A percentile compares a stretch with the other conserved stretches of the same genome.
phyloP scores from a whole-genome alignment of 2,113 vertebrate genomes.

The Pelvicachromis taeniatus region DNA sequence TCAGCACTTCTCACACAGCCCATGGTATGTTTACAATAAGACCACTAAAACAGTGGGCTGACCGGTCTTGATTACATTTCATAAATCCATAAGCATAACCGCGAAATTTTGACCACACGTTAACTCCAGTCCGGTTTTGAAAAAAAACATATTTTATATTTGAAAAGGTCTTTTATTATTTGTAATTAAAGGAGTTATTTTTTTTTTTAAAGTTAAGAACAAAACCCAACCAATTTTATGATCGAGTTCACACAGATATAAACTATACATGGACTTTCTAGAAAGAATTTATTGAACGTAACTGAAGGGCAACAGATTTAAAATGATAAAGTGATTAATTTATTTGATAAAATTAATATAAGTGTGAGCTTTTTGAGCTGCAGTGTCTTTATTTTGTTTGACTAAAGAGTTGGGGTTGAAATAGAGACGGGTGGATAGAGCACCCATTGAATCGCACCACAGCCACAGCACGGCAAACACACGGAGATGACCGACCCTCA shows the following conservation, averaged over 20 bases:
- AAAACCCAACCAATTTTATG: background rate
- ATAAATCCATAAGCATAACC: background rate
- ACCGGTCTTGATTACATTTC: background rate
- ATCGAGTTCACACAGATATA: background rate
- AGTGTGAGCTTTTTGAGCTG: background rate
- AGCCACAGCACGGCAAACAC: constrained; percentile 62
- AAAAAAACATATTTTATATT: background rate
- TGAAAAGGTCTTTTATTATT: background rate
- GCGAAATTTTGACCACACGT: background rate
- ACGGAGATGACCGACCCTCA: constrained; percentile 34
- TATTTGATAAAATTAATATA: constrained; percentile 1
- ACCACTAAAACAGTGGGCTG: rapidly evolving
- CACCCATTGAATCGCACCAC: constrained; percentile 42
- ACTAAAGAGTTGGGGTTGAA: constrained; percentile 13
- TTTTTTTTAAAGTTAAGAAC: background rate
- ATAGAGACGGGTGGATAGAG: constrained; percentile 47
- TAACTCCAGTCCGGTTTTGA: background rate
- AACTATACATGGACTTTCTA: background rate
- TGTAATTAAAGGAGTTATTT: background rate
- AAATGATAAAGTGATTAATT: background rate
- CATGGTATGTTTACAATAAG: background rate
- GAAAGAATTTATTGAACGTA: background rate
- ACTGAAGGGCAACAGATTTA: constrained; percentile 28
- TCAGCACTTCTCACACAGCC: background rate
- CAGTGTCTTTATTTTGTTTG: constrained; percentile 12